Evolutionary conservation across 2,888 invertebrate species (phyloP), one percentile per base, ranked within the genome.

Genomic region (Saturnia pavonia): DNA sequence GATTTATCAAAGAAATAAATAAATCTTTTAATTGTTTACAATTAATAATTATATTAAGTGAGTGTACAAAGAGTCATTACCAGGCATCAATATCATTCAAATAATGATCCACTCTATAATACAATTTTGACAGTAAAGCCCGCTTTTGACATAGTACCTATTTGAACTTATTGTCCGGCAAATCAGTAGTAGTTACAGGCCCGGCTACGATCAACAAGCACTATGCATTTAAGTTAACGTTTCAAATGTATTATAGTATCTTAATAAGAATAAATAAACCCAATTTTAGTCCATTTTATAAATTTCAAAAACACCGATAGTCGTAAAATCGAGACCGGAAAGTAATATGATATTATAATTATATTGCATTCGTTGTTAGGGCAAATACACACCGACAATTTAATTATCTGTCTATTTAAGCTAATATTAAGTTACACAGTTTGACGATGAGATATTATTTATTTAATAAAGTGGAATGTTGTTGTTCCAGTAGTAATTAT

Each of bases 331-430:
- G 71, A 76, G 72, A 71, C 88, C 91, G 91, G 90, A 91, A 87
- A 82, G 92, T 90, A 92, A 92, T 76, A 51, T 69, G 81, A 92
- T 91, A 90, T 76, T 85, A 82, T 87, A 88, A 88, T 80, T 79
- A 88, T 77, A 77, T 74, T 82, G 80, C 80, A 78, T 72, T 80
- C 77, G 85, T 89, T 89, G 87, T 88, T 73, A 74, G 73, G 71
- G 69, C 76, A 87, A 89, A 92, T 86, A 82, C 76, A 84, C 73
- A 82, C 75, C 70, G 91, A 92, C 92, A 85, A 84, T 85, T 88
- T 87, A 92, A 91, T 91, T 83, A 88, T 84, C 85, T 89, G 81
- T 77, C 79, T 77, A 79, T 51, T 65, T 60, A 43, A 67, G 25
- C 7, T 54, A 60, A 42, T 67, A 70, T 70, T 67, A 42, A 57